Base-by-base conservation (phyloP, 1,140 invertebrate species). In the Hylaeus volcanicus region DNA sequence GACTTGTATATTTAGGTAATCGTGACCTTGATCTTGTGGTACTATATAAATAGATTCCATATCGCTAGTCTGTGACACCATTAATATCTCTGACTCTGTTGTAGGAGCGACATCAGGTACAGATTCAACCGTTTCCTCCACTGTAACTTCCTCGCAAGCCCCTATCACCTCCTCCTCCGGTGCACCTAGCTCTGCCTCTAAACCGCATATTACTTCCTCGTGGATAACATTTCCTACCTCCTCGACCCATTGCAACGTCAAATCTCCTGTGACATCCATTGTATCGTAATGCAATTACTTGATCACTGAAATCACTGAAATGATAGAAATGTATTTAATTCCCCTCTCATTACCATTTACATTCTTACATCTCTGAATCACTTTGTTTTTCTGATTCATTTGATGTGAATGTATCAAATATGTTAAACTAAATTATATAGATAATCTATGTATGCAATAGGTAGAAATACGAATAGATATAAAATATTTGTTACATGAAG, bases 181-280 rank as follows among this genome's bases (percentile, higher is more conserved):
- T 5, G 90, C 86, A 2, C 90, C 89, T 11, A 94, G 69, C 51
- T 94, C 91, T 51, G 90, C 88, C 56, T 95, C 95, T 56, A 96
- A 90, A 15, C 94, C 94, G 90, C 95, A 95, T 90, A 96, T 96
- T 5, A 95, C 95, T 89, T 95, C 95, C 77, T 96, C 95, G 74
- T 93, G 93, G 75, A 94, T 94, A 26, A 95, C 95, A 41, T 94
- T 94, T 26, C 94, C 94, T 45, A 94, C 93, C 76, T 93, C 92
- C 63, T 94, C 94, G 84, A 95, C 94, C 94, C 94, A 95, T 75
- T 93, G 93, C 26, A 95, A 79, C 12, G 91, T 92, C 65, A 94
- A 92, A 84, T 93, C 92, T 77, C 93, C 93, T 53, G 87, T 56
- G 5, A 90, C 91, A 74, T 93, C 92, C 92, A 93, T 93, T 65